Percentiles rank a stretch among this genome's conserved stretches.
These are phyloP conservation scores for Drosophila funebris DNA, from an alignment of 1,140 invertebrate species.

Conservation along the genomic window DNA sequence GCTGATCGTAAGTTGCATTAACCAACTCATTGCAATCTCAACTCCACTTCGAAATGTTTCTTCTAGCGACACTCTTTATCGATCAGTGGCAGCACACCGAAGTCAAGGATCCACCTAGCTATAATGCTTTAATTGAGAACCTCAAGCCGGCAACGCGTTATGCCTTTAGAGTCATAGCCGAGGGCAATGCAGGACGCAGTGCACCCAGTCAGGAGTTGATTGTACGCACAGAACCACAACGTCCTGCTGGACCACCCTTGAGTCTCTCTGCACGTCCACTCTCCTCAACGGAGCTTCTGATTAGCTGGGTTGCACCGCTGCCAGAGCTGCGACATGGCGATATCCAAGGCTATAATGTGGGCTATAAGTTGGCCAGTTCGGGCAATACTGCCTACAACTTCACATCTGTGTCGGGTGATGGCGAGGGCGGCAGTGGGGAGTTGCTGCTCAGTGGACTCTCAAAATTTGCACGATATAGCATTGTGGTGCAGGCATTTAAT, in stretches of 20 bases:
- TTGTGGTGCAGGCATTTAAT: slow-evolving; percentile 94
- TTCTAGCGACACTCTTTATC: slow-evolving; percentile 63
- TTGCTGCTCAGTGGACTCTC: slow-evolving; percentile 87
- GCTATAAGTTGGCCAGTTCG: slow-evolving; percentile 82
- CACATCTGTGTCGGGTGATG: slow-evolving; percentile 88
- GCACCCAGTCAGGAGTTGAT: slow-evolving; percentile 88
- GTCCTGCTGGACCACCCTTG: slow-evolving; percentile 90
- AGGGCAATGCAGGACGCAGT: slow-evolving; percentile 90
- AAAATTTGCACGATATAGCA: slow-evolving; percentile 91
- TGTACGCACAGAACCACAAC: slow-evolving; percentile 90
- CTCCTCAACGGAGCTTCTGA: slow-evolving; percentile 90
- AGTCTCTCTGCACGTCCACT: slow-evolving; percentile 89
- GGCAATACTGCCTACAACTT: slow-evolving; percentile 86
- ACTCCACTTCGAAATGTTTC: background rate
- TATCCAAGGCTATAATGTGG: slow-evolving; percentile 89
- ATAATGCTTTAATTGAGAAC: slow-evolving; percentile 87
- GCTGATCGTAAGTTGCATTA: slow-evolving; percentile 84
- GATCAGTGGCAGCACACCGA: slow-evolving; percentile 89
- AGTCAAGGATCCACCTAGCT: slow-evolving; percentile 86
- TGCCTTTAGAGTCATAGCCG: slow-evolving; percentile 89
- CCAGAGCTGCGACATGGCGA: slow-evolving; percentile 89
- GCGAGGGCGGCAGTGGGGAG: slow-evolving; percentile 88
- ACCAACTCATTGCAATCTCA: background rate
- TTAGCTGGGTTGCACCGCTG: slow-evolving; percentile 90
- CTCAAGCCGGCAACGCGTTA: slow-evolving; percentile 92